Percentiles rank a stretch among this genome's conserved stretches.
These are phyloP conservation scores for Brenthis ino DNA, from an alignment of 2,888 invertebrate genomes.

Conservation along the genomic window DNA sequence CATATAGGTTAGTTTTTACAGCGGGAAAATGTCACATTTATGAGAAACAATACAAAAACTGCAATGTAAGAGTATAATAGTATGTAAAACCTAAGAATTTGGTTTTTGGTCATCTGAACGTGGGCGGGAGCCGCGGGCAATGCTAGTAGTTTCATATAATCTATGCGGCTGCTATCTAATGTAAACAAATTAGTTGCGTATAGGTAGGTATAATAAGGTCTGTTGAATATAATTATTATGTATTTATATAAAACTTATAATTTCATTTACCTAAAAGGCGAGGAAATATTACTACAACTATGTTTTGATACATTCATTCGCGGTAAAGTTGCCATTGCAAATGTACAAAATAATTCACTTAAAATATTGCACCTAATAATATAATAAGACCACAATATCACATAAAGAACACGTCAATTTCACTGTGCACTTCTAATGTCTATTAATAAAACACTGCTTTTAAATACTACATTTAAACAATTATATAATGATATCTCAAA, in stretches of 20 bases:
- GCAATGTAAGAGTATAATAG: too few relatives aligned
- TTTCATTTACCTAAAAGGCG: constrained; percentile 67
- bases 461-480: neutral
- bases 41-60: too few relatives aligned
- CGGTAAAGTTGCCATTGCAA: constrained; percentile 73
- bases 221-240: neutral
- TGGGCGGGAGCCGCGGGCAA: too few relatives aligned
- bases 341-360: constrained; percentile 12
- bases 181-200: too few relatives aligned
- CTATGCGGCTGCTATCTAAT: too few relatives aligned
- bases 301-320: constrained; percentile 70
- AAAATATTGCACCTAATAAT: constrained; percentile 32
- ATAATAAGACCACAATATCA: constrained; percentile 39
- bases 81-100: too few relatives aligned
- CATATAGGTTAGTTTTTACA: too few relatives aligned
- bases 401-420: constrained; percentile 41
- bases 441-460: constrained; percentile 35
- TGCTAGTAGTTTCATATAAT: too few relatives aligned
- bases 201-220: neutral
- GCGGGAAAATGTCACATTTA: too few relatives aligned
- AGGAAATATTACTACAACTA: constrained; percentile 55
- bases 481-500: neutral
- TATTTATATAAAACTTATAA: neutral
- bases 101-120: too few relatives aligned
- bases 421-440: constrained; percentile 46